phyloP scores from a whole-genome alignment of 2,888 invertebrate species.

The Molorchus minor region DNA sequence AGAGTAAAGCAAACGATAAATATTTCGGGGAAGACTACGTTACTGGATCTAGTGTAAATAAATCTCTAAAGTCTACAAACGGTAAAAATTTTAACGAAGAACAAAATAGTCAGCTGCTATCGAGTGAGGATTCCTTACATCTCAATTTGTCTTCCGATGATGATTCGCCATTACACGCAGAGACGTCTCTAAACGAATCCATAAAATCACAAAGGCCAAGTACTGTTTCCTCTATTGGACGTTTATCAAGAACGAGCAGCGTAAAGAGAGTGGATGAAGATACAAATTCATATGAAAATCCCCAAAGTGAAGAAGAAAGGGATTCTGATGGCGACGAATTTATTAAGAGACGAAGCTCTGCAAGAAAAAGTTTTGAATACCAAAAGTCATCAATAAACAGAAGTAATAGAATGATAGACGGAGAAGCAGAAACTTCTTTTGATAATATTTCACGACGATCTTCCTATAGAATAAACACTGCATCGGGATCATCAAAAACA shows the following conservation, averaged over 20 bases:
- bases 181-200: too few species aligned
- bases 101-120: neutral
- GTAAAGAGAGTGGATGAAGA: too few species aligned
- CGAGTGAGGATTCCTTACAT: constrained; percentile 4
- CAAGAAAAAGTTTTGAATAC: too few species aligned
- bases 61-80: neutral
- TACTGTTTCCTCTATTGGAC: too few species aligned
- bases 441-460: too few species aligned
- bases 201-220: too few species aligned
- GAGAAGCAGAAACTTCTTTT: neutral
- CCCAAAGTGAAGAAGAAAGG: too few species aligned
- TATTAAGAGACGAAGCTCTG: neutral
- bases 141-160: neutral
- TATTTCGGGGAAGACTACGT: neutral
- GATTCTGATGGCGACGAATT: too few species aligned
- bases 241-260: neutral
- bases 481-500: too few species aligned
- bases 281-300: too few species aligned
- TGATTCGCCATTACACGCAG: neutral
- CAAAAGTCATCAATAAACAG: neutral
- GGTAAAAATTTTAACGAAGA: neutral
- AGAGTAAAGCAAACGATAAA: neutral
- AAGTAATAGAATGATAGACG: neutral
- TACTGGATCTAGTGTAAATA: neutral
- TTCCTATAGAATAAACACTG: too few species aligned